Percentiles rank a stretch among this genome's conserved stretches.
Conservation (phyloP, 2,797 vertebrate species). For the Gorsachius magnificus region DNA sequence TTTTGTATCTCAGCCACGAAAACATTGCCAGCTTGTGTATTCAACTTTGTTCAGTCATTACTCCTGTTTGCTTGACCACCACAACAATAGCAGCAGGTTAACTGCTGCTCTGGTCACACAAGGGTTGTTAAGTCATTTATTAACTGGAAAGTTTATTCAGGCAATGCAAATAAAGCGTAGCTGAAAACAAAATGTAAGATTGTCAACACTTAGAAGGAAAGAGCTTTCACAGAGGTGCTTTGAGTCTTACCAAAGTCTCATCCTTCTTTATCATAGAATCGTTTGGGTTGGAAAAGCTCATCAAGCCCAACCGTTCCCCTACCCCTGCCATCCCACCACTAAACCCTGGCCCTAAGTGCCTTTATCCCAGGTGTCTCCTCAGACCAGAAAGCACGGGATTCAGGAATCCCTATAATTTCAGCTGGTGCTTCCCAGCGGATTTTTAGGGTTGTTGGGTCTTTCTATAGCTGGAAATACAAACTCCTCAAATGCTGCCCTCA, state of each 20-base stretch:
- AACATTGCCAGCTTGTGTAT: background rate
- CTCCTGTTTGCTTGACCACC: background rate
- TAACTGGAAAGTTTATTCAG: conserved; percentile 1
- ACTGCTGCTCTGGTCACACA: background rate
- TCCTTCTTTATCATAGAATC: background rate
- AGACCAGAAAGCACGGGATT: background rate
- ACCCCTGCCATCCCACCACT: too few species aligned
- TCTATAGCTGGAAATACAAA: background rate
- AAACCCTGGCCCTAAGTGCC: too few species aligned
- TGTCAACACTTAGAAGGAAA: background rate
- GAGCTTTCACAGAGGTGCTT: background rate
- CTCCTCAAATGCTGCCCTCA: background rate
- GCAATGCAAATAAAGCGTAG: background rate
- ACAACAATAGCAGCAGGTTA: background rate
- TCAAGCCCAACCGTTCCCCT: too few species aligned
- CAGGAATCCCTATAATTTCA: background rate
- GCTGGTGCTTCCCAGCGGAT: background rate
- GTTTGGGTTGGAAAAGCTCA: too few species aligned
- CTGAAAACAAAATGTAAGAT: background rate
- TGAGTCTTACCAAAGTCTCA: background rate
- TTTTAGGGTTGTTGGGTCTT: background rate
- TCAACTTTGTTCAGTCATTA: background rate
- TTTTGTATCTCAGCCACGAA: background rate
- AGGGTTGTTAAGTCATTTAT: background rate
- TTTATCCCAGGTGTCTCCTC: background rate